These are phyloP conservation scores for Phymastichus coffea DNA, from an alignment of 1,140 invertebrate species.

Conservation along the genomic window DNA sequence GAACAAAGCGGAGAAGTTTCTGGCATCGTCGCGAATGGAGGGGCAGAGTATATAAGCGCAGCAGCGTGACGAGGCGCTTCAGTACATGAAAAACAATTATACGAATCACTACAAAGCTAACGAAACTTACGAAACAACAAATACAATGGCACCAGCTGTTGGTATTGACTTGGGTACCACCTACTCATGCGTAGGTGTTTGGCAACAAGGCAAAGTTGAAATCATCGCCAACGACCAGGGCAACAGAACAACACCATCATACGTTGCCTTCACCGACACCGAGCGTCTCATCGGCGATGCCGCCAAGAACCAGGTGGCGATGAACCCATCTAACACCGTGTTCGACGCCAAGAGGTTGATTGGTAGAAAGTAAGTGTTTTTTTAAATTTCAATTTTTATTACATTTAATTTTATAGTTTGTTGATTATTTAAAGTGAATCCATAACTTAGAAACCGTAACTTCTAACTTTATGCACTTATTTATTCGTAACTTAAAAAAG, in stretches of 20 bases:
- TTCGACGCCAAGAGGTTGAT: constrained; percentile 83
- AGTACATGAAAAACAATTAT: constrained; percentile 36
- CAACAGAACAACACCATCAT: constrained; percentile 87
- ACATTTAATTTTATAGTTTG: not conserved
- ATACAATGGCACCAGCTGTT: constrained; percentile 63
- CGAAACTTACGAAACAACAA: constrained; percentile 32
- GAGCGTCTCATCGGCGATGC: constrained; percentile 75
- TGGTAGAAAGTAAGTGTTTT: constrained; percentile 57
- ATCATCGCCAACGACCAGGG: constrained; percentile 95
- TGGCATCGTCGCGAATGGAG: constrained; percentile 8
- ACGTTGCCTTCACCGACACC: constrained; percentile 84
- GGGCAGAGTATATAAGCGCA: constrained; percentile 13
- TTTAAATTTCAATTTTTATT: not conserved
- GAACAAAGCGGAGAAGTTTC: constrained; percentile 28
- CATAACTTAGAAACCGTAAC: too few relatives aligned
- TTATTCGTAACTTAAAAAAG: not conserved
- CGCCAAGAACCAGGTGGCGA: constrained; percentile 73
- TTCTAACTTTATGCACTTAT: too few relatives aligned
- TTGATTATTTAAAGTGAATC: too few relatives aligned
- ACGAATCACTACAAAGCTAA: constrained; percentile 27
- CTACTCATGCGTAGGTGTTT: constrained; percentile 81
- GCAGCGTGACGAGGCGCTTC: constrained; percentile 1
- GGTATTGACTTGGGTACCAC: constrained; percentile 80
- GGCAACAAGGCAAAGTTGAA: constrained; percentile 84
- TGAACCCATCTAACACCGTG: constrained; percentile 84